Evolutionary conservation across 2,888 invertebrate species (phyloP).

Genomic region (Diplolepis rosae): DNA sequence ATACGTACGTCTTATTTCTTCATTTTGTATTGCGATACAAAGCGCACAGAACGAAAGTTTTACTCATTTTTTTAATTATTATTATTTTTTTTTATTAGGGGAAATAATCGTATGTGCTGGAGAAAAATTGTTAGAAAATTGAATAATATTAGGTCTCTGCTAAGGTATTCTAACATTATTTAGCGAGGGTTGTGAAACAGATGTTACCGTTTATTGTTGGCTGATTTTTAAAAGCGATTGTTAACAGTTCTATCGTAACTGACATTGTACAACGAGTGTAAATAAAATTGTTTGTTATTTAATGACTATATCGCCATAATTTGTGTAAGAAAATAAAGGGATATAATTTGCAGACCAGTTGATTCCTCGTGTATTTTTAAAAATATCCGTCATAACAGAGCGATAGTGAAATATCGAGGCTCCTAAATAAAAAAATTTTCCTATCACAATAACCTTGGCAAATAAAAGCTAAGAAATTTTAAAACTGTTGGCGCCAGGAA

Average conservation of each 20-base stretch:
- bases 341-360: constrained; percentile 37
- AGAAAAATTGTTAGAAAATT: constrained; percentile 12
- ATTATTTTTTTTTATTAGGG: neutral
- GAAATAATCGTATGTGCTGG: neutral
- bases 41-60: constrained; percentile 12
- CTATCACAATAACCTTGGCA: neutral
- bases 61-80: neutral
- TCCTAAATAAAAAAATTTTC: neutral
- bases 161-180: constrained; percentile 47
- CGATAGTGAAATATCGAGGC: constrained; percentile 1
- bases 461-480: neutral
- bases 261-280: constrained; percentile 53
- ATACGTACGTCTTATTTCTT: constrained; percentile 27
- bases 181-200: constrained; percentile 61
- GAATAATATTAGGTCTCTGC: constrained; percentile 12
- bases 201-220: constrained; percentile 54
- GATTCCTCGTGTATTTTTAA: constrained; percentile 15
- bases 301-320: constrained; percentile 48
- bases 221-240: constrained; percentile 48
- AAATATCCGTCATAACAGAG: constrained; percentile 3
- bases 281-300: constrained; percentile 58
- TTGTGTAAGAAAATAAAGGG: constrained; percentile 50
- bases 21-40: constrained; percentile 4
- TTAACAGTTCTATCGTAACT: constrained; percentile 55
- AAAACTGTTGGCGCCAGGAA: constrained; percentile 14